Conservation (phyloP, 2,113 vertebrate species). For the Enhydra lutris region DNA sequence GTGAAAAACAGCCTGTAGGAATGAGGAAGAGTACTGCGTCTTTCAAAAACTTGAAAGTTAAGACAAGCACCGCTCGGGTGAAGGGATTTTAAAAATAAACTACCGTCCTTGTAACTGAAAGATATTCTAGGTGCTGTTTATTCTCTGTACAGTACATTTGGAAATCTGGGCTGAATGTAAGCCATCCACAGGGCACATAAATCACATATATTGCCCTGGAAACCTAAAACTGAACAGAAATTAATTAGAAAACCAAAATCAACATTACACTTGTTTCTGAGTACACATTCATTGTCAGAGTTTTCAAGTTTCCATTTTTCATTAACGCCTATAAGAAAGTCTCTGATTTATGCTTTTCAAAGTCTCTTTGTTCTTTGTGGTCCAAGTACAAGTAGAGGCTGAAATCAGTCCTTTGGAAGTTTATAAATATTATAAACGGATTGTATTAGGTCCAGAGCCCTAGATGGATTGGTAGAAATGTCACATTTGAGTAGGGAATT, state of each 20-base stretch:
- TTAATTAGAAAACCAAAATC: not conserved
- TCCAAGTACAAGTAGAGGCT: not conserved
- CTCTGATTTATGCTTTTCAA: not conserved
- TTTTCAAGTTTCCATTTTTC: not conserved
- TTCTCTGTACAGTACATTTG: not conserved
- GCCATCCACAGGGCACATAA: not conserved
- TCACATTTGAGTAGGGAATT: not conserved
- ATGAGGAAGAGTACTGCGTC: not conserved
- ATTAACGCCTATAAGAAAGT: not conserved
- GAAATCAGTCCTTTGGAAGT: not conserved
- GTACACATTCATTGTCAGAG: not conserved
- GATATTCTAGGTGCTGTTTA: not conserved
- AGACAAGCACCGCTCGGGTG: not conserved
- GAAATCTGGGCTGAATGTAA: not conserved
- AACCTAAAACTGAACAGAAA: not conserved
- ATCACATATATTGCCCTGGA: not conserved
- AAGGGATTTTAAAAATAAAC: conserved; percentile 38
- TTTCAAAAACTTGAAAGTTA: conserved; percentile 47
- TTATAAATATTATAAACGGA: not conserved
- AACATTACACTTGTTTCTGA: not conserved
- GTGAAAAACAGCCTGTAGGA: conserved; percentile 50
- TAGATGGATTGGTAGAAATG: not conserved
- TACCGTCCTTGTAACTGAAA: not conserved
- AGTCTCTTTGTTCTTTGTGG: not conserved
- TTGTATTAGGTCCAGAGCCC: not conserved